phyloP scores from a whole-genome alignment of 1,140 invertebrate species.

The Gonatopus flavifemur region DNA sequence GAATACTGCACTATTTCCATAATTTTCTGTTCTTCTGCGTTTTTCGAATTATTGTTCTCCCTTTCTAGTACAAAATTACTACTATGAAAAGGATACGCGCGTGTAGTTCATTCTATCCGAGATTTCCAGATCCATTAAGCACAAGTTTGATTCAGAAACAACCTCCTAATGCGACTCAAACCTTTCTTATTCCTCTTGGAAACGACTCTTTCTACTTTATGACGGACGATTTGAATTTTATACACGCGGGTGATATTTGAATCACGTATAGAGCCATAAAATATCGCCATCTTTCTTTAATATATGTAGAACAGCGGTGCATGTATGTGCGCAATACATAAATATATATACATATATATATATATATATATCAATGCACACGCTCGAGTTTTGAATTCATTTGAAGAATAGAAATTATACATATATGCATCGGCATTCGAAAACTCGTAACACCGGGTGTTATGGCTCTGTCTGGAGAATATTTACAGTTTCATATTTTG shows the following conservation, averaged over 20 bases:
- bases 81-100: too few species aligned
- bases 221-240: constrained; percentile 27
- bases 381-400: neutral
- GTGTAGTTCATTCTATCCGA: too few species aligned
- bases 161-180: constrained; percentile 14
- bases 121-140: constrained; percentile 19
- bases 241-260: constrained; percentile 26
- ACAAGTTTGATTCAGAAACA: constrained; percentile 15
- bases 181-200: constrained; percentile 21
- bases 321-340: neutral
- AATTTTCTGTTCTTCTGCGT: too few species aligned
- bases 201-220: constrained; percentile 27
- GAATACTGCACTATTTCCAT: too few species aligned
- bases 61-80: too few species aligned
- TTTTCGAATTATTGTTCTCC: too few species aligned
- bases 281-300: constrained; percentile 1
- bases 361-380: neutral
- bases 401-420: too few species aligned
- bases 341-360: neutral
- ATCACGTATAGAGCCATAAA: constrained; percentile 24
- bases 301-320: neutral
- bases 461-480: too few species aligned
- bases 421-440: too few species aligned
- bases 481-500: too few species aligned
- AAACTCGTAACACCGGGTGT: too few species aligned